Conservation (phyloP, 1,140 invertebrate species). For the Cheumatopsyche charites region DNA sequence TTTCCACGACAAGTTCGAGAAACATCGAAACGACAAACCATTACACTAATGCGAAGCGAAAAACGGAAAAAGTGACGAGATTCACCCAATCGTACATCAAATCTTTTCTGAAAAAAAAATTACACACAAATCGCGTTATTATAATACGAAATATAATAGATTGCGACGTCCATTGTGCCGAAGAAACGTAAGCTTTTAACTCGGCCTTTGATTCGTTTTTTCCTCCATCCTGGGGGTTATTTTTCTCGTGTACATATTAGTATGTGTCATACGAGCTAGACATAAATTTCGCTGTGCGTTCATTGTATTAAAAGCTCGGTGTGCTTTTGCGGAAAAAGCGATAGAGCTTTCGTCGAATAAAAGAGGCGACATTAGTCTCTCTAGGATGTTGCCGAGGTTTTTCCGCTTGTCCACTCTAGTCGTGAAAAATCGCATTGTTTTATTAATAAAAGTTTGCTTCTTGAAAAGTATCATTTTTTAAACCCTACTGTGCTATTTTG, state of each 20-base stretch:
- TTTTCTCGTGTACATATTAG: slow-evolving; percentile 18
- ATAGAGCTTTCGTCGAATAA: slow-evolving; percentile 30
- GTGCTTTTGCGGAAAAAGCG: slow-evolving; percentile 15
- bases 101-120: background rate
- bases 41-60: slow-evolving; percentile 2
- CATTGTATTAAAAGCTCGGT: slow-evolving; percentile 33
- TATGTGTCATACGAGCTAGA: slow-evolving; percentile 23
- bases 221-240: background rate
- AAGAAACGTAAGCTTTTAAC: slow-evolving; percentile 20
- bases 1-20: background rate
- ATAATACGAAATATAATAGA: background rate
- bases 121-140: background rate
- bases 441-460: too few relatives aligned
- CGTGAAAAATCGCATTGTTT: too few relatives aligned
- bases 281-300: slow-evolving; percentile 21
- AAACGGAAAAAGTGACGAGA: too few relatives aligned
- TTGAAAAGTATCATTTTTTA: too few relatives aligned
- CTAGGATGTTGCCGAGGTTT: background rate
- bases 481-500: too few relatives aligned
- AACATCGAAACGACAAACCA: background rate
- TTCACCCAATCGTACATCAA: background rate
- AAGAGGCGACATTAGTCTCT: slow-evolving; percentile 31
- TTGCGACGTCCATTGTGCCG: background rate
- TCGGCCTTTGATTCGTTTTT: slow-evolving; percentile 3
- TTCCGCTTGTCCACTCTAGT: slow-evolving; percentile 1